A percentile compares a stretch with the other conserved stretches of the same genome.
phyloP scores from a whole-genome alignment of 30 jellyfish, hydroid and myxozoan species.

The Turritopsis dohrnii region DNA sequence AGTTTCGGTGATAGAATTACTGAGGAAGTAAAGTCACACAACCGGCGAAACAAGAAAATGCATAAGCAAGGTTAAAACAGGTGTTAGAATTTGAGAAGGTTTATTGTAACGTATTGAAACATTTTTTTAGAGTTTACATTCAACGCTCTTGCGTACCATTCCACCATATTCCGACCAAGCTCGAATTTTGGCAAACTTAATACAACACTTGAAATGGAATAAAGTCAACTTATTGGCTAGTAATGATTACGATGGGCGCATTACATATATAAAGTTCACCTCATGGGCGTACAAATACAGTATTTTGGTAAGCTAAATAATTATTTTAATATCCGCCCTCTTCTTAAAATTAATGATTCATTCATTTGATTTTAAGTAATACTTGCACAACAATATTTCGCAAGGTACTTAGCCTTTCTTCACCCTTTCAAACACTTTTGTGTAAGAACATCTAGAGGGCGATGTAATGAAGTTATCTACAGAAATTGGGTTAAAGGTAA shows the following conservation, averaged over 20 bases:
- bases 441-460: too few species aligned
- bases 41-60: too few species aligned
- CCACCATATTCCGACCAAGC: constrained; percentile 74
- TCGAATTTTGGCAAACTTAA: constrained; percentile 34
- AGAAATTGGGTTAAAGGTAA: too few species aligned
- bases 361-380: neutral
- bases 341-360: neutral
- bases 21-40: too few species aligned
- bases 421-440: too few species aligned
- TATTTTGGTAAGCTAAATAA: constrained; percentile 40
- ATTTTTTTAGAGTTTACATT: constrained; percentile 38
- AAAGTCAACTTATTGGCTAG: constrained; percentile 61
- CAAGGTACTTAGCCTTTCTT: neutral
- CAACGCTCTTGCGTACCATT: constrained; percentile 53
- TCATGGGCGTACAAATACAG: constrained; percentile 76
- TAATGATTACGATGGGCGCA: constrained; percentile 44
- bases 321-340: neutral
- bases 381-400: neutral
- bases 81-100: neutral
- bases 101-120: neutral
- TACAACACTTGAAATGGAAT: constrained; percentile 51
- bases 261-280: constrained; percentile 54
- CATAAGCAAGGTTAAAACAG: too few species aligned
- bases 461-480: too few species aligned
- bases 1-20: too few species aligned